Conservation (phyloP, 2,888 invertebrate genomes). For the Suillia variegata region DNA sequence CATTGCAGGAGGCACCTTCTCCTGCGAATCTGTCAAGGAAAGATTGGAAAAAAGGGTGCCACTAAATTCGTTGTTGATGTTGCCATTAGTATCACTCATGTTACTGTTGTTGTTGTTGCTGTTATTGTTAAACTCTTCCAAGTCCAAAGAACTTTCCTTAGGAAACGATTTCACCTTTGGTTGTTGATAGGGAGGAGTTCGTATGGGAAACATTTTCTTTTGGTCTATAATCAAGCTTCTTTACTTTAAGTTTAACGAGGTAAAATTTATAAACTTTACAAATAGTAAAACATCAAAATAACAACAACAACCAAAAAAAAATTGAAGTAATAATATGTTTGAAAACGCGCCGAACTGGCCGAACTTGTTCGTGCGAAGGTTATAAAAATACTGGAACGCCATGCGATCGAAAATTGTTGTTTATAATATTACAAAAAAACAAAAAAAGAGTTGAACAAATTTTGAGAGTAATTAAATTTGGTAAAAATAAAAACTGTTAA, state of each 20-base stretch:
- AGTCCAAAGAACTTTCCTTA: conserved; percentile 29
- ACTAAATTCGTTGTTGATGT: conserved; percentile 8
- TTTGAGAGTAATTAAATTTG: too few relatives aligned
- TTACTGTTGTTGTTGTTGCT: conserved; percentile 21
- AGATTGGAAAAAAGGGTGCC: conserved; percentile 22
- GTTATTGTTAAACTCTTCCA: conserved; percentile 35
- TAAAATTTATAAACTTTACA: too few relatives aligned
- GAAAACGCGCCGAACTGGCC: conserved; percentile 10
- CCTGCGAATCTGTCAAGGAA: conserved; percentile 11
- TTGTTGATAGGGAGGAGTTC: conserved; percentile 24
- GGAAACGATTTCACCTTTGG: conserved; percentile 31
- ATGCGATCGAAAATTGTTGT: conserved; percentile 18
- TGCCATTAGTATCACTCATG: neutral
- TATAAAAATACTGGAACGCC: conserved; percentile 35
- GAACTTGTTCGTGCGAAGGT: conserved; percentile 30
- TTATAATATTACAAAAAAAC: neutral
- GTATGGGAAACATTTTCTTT: conserved; percentile 37
- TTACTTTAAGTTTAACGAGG: neutral
- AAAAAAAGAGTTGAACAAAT: neutral
- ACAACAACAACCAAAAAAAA: conserved; percentile 9
- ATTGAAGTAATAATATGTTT: conserved; percentile 4
- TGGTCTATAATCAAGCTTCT: neutral
- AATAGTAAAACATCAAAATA: neutral
- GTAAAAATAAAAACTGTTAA: too few relatives aligned
- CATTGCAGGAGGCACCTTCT: conserved; percentile 35